A percentile compares a stretch with the other conserved stretches of the same genome.
Evolutionary conservation across 2,797 vertebrate species (phyloP).

Genomic region (Rousettus madagascariensis): DNA sequence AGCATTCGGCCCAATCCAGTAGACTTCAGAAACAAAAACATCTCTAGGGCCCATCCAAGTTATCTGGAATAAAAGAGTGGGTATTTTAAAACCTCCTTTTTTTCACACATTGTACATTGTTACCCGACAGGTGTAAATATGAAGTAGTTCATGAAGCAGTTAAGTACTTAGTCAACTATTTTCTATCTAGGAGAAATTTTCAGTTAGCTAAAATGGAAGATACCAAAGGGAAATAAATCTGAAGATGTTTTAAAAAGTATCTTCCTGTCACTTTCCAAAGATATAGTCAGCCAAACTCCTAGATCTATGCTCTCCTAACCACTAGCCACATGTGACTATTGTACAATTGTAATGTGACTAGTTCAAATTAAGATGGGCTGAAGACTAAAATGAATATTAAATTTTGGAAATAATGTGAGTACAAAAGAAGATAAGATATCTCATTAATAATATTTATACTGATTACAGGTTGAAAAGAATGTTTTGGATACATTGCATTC

Average conservation of each 20-base stretch:
- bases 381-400: neutral
- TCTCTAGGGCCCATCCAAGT: neutral
- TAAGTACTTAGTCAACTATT: neutral
- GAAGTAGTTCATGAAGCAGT: neutral
- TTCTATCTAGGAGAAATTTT: neutral
- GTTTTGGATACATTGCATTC: neutral
- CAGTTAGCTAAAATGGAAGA: neutral
- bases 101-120: neutral
- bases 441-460: neutral
- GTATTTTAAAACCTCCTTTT: neutral
- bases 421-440: conserved; percentile 28
- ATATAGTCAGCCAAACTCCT: neutral
- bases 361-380: neutral
- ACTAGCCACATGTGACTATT: neutral
- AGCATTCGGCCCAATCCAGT: neutral
- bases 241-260: conserved; percentile 4
- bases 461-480: neutral
- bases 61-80: neutral
- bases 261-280: neutral
- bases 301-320: neutral
- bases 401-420: conserved; percentile 3
- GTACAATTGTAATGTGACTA: neutral
- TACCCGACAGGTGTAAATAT: neutral
- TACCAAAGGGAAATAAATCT: conserved; percentile 36
- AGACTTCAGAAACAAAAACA: conserved; percentile 22